A percentile compares a stretch with the other conserved stretches of the same genome.
These are phyloP conservation scores for Tetragonisca angustula DNA, from an alignment of 2,888 invertebrate genomes.

Conservation along the genomic window DNA sequence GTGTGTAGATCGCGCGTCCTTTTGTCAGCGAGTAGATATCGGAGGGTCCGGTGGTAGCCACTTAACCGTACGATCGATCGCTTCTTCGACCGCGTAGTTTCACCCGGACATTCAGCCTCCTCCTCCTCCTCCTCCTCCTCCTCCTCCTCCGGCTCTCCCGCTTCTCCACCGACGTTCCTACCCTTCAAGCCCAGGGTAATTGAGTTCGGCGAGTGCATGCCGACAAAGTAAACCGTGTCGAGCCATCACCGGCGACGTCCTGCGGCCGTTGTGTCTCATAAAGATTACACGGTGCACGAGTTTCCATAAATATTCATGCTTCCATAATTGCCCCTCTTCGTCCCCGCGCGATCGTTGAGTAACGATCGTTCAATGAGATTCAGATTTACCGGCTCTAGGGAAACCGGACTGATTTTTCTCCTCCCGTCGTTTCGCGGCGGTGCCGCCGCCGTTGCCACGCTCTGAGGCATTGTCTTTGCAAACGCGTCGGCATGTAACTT, in stretches of 20 bases:
- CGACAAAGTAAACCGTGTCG: conserved; percentile 72
- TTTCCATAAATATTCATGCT: conserved; percentile 74
- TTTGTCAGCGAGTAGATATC: conserved; percentile 60
- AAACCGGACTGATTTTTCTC: conserved; percentile 38
- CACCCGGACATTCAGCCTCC: conserved; percentile 29
- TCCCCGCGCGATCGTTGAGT: conserved; percentile 35
- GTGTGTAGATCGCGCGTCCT: conserved; percentile 55
- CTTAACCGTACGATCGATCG: conserved; percentile 68
- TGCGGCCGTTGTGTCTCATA: conserved; percentile 71
- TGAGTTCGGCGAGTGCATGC: conserved; percentile 69
- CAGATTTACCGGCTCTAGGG: conserved; percentile 59
- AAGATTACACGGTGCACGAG: conserved; percentile 71
- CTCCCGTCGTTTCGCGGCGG: conserved; percentile 3
- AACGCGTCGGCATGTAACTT: background rate
- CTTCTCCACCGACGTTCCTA: background rate
- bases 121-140: background rate
- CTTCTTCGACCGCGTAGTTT: conserved; percentile 56
- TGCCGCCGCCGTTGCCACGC: conserved; percentile 14
- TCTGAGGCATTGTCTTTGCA: conserved; percentile 1
- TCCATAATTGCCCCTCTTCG: conserved; percentile 67
- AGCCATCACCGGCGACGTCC: conserved; percentile 63
- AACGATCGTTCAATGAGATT: conserved; percentile 70
- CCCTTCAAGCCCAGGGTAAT: conserved; percentile 57
- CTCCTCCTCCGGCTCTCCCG: background rate
- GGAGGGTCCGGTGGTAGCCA: conserved; percentile 52